Base-by-base conservation (phyloP, 2,888 invertebrate species). In the Brachycybe producta region DNA sequence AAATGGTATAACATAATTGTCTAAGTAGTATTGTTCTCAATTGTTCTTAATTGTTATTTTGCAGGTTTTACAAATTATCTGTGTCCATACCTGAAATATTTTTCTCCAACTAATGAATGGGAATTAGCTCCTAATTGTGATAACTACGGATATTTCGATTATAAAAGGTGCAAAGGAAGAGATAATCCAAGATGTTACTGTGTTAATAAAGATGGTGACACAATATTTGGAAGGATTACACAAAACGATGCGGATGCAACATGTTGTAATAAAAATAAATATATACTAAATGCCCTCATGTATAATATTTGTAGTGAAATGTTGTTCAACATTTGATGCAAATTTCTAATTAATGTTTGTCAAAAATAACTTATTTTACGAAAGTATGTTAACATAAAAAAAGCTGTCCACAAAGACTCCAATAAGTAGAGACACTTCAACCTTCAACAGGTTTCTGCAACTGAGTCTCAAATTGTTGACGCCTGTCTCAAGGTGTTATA, bases 151-250 rank as follows among this genome's bases (percentile, higher is more conserved):
- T 19, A 45, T 45, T 45, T 24, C 13, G n/a, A 11, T 8, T 2
- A 8, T 21, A 45, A 45, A 35, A 19, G 23, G n/a, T 45, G 45
- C 21, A 45, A 45, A 45, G 35, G 35, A 27, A 26, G 42, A 28
- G 23, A 17, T 23, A 44, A 23, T 21, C 43, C 34, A 5, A 50
- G 50, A 35, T 44, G 43, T 30, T 50, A 17, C 21, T 50, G 50
- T 26, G 44, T 45, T 17, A 36, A 44, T 27, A 19, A 32, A n/a
- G n/a, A 24, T 13, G 50, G 50, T 11, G 7, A 3, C n/a, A 50
- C 50, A 21, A 50, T 44, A 34, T 50, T 50, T 26, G 50, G 50
- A 11, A 21, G 44, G 15, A 2, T 44, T 5, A 19, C 44, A 15
- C 21, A 13, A 13, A 35, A 23, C 21, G 19, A 19, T 21, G 35